Evolutionary conservation across 1,140 invertebrate genomes (phyloP).

Genomic region (Heliconius melpomene): DNA sequence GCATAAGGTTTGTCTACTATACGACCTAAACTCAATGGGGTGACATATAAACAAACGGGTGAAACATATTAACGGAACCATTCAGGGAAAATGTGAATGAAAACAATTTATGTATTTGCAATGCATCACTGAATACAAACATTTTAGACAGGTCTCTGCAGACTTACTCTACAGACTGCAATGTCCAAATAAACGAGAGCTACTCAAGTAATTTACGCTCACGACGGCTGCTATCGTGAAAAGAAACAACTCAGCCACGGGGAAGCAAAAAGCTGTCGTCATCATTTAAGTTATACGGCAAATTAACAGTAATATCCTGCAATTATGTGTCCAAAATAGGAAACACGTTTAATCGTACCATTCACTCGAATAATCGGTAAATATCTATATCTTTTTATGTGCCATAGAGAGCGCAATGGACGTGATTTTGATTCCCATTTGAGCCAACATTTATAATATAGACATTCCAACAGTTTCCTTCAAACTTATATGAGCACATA

Average conservation of each 20-base stretch:
- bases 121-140: background rate
- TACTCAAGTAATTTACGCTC: slow-evolving; percentile 6
- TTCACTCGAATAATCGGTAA: background rate
- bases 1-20: too few species aligned
- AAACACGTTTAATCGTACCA: background rate
- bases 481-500: too few species aligned
- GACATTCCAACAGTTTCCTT: too few species aligned
- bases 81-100: too few species aligned
- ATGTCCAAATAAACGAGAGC: background rate
- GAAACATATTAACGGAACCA: too few species aligned
- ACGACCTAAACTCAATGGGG: too few species aligned
- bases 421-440: too few species aligned
- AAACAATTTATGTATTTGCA: background rate
- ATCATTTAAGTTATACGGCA: slow-evolving; percentile 25
- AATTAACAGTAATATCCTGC: slow-evolving; percentile 19
- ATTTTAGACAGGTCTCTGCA: background rate
- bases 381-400: background rate
- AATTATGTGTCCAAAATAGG: slow-evolving; percentile 18
- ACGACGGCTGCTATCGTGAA: background rate
- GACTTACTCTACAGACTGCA: background rate
- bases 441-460: too few species aligned
- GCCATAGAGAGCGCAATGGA: background rate
- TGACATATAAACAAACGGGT: too few species aligned
- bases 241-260: background rate
- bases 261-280: slow-evolving; percentile 13